Evolutionary conservation across 2,888 invertebrate species (phyloP).

Genomic region (Lithophane semibrunnea): DNA sequence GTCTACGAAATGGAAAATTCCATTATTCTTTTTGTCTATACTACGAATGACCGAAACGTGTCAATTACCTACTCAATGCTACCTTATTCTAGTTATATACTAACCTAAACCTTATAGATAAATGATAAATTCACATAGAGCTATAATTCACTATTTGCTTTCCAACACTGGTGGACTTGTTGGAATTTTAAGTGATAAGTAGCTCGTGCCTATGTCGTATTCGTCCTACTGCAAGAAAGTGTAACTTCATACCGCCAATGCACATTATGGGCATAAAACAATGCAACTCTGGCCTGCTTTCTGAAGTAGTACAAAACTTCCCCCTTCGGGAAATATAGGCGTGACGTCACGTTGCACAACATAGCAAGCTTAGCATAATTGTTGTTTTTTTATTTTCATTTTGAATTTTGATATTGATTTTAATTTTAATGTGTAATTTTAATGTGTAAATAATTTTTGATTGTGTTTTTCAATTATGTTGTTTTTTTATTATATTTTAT

Average conservation of each 20-base stretch:
- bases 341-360: not conserved
- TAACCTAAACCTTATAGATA: not conserved
- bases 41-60: not conserved
- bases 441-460: too few species aligned
- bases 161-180: not conserved
- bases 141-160: not conserved
- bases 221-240: not conserved
- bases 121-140: not conserved
- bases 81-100: not conserved
- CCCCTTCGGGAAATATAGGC: not conserved
- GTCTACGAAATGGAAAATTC: not conserved
- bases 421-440: too few species aligned
- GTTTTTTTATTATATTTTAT: too few species aligned
- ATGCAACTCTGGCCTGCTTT: constrained; percentile 22
- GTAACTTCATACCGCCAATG: not conserved
- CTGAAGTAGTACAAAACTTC: not conserved
- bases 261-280: not conserved
- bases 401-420: too few species aligned
- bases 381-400: too few species aligned
- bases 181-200: not conserved
- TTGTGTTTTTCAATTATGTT: too few species aligned
- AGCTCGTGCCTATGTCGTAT: too few species aligned
- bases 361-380: too few species aligned
- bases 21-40: not conserved
- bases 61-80: not conserved